These are phyloP conservation scores for Amorpha juglandis DNA, from an alignment of 2,888 invertebrate species.

Conservation along the genomic window DNA sequence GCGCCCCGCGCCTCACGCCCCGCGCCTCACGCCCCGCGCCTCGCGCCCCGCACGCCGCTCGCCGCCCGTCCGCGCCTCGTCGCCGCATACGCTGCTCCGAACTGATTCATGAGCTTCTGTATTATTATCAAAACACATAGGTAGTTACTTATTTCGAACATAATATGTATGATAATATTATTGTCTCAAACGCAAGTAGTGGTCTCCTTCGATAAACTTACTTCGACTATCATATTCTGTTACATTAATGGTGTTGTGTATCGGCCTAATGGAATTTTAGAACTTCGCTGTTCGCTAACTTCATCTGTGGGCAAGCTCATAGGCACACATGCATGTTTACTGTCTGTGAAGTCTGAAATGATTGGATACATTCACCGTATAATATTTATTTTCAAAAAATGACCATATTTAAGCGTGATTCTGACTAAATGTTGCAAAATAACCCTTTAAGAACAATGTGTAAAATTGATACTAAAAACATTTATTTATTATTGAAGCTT, in stretches of 20 bases:
- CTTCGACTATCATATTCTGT: slow-evolving; percentile 23
- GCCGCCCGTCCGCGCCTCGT: slow-evolving; percentile 48
- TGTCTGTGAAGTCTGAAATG: slow-evolving; percentile 1
- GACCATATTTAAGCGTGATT: slow-evolving; percentile 20
- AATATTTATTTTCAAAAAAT: background rate
- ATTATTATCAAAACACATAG: slow-evolving; percentile 23
- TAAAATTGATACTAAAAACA: background rate
- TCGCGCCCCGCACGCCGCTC: slow-evolving; percentile 39
- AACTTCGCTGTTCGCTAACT: slow-evolving; percentile 12
- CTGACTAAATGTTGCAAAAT: background rate
- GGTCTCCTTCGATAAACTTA: slow-evolving; percentile 15
- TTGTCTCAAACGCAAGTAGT: slow-evolving; percentile 28
- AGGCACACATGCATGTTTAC: slow-evolving; percentile 39
- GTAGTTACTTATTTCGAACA: slow-evolving; percentile 27
- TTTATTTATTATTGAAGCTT: background rate
- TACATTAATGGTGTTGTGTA: slow-evolving; percentile 37
- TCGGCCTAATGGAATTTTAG: slow-evolving; percentile 39
- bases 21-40: slow-evolving; percentile 45
- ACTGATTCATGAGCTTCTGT: slow-evolving; percentile 51
- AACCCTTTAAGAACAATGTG: background rate
- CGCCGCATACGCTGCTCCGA: slow-evolving; percentile 48
- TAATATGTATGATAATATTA: slow-evolving; percentile 18
- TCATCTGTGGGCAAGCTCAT: background rate
- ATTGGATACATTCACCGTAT: background rate
- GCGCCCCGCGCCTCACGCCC: slow-evolving; percentile 44